Evolutionary conservation across 2,888 invertebrate species (phyloP), one percentile per base, ranked within the genome.

Genomic region (Deilephila porcellus): DNA sequence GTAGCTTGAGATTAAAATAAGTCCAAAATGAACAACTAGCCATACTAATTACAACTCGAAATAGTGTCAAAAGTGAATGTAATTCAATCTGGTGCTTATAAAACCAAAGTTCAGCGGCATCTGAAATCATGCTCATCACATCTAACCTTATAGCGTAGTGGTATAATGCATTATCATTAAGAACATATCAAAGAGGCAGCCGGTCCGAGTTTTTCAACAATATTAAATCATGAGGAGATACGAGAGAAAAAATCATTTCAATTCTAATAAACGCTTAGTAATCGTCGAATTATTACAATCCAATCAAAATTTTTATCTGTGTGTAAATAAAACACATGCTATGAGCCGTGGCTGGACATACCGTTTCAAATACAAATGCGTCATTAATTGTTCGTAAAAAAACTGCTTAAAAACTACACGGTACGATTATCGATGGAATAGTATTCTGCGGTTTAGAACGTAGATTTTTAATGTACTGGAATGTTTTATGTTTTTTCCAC

Each of bases 361-460:
- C 80, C 79, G 80, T 80, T 82, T 70, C 60, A 62, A 76, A 71
- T 60, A 70, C 60, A 74, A 70, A 74, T 76, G 76, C 74, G 77
- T 74, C 76, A 75, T 74, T 75, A 74, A 77, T 62, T 29, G 71
- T 81, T 80, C 78, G 74, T 56, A 60, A 71, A 56, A 19, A 62
- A 60, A 60, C 3, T 17, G 25, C 4, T 17, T n/a, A 60, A n/a
- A 8, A 25, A 29, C 17, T 29, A 2, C 11, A n/a, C 64, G 37
- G 17, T 64, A 3, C 14, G 11, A 25, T 60, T 25, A 17, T 17
- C 20, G 29, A 17, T 32, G 11, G 8, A 11, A 17, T 4, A 4
- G 29, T 60, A 53, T 19, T 53, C 17, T 19, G 53, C 3, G 19
- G 37, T 37, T 8, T 37, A 11, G 37, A 37, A 45, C 14, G 45